Percentiles rank a stretch among this genome's conserved stretches.
phyloP scores from a whole-genome alignment of 2,888 invertebrate species.

The Brachypalpus laphriformis region DNA sequence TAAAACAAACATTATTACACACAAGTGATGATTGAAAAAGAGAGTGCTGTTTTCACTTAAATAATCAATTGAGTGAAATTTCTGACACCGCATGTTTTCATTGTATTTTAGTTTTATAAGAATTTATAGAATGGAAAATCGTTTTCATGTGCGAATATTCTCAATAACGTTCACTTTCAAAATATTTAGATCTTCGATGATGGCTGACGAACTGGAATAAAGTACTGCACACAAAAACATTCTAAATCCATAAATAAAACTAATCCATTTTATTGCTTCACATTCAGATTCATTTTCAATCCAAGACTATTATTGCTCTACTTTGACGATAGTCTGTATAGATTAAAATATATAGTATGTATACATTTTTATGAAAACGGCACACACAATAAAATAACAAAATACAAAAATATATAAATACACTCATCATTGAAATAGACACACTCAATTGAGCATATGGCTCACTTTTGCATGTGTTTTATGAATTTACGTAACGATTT shows the following conservation, averaged over 20 bases:
- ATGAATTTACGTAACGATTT: slow-evolving; percentile 47
- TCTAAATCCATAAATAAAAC: slow-evolving; percentile 53
- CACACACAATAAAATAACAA: slow-evolving; percentile 5
- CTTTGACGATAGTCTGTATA: slow-evolving; percentile 1
- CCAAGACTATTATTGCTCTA: slow-evolving; percentile 13
- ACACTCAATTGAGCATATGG: slow-evolving; percentile 37
- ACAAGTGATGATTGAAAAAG: slow-evolving; percentile 34
- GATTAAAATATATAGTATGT: neutral
- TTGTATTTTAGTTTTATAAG: neutral
- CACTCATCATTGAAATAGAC: slow-evolving; percentile 42
- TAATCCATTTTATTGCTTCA: slow-evolving; percentile 29
- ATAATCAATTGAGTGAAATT: slow-evolving; percentile 23
- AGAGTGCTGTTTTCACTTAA: slow-evolving; percentile 35
- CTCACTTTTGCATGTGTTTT: slow-evolving; percentile 17
- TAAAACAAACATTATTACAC: slow-evolving; percentile 17
- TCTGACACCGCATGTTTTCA: slow-evolving; percentile 16
- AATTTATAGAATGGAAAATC: slow-evolving; percentile 10
- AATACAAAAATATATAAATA: slow-evolving; percentile 39
- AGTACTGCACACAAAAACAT: slow-evolving; percentile 13
- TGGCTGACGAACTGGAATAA: slow-evolving; percentile 28
- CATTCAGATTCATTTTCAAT: slow-evolving; percentile 22
- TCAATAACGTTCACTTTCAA: slow-evolving; percentile 18
- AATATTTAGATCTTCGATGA: slow-evolving; percentile 29
- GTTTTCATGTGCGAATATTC: slow-evolving; percentile 14
- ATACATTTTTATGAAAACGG: slow-evolving; percentile 6